Evolutionary conservation across 2,797 vertebrate species (phyloP).

Genomic region (Neoniphon sammara): DNA sequence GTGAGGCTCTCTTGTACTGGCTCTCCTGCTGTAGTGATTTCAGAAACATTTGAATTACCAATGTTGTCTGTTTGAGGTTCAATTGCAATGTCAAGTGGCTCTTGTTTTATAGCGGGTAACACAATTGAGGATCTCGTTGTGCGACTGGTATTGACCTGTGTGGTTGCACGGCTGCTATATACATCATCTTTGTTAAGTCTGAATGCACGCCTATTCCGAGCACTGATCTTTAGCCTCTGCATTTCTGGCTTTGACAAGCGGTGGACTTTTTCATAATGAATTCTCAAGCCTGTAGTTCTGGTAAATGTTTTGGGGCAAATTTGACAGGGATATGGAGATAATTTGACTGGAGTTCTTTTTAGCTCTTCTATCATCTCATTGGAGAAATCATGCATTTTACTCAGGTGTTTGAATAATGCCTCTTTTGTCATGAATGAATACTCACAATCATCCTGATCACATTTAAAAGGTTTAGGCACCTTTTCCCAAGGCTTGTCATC

Average conservation of each 20-base stretch:
- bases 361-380: conserved; percentile 95
- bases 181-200: conserved; percentile 61
- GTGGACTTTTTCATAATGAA: conserved; percentile 97
- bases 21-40: conserved; percentile 45
- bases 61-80: conserved; percentile 60
- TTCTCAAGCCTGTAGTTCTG: conserved; percentile 96
- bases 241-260: conserved; percentile 93
- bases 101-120: conserved; percentile 73
- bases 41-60: conserved; percentile 40
- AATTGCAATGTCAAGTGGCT: conserved; percentile 78
- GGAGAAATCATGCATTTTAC: conserved; percentile 92
- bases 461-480: conserved; percentile 93
- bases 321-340: conserved; percentile 95
- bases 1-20: conserved; percentile 37
- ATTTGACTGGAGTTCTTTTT: conserved; percentile 94
- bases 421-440: conserved; percentile 99
- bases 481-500: conserved; percentile 85
- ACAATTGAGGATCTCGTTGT: conserved; percentile 14
- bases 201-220: conserved; percentile 73
- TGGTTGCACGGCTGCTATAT: neutral
- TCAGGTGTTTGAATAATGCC: conserved; percentile 95
- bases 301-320: conserved; percentile 98
- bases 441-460: conserved; percentile 90
- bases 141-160: conserved; percentile 37
- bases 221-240: conserved; percentile 90